Conservation (phyloP, 2,888 invertebrate species). For the Caenorhabditis virilis region DNA sequence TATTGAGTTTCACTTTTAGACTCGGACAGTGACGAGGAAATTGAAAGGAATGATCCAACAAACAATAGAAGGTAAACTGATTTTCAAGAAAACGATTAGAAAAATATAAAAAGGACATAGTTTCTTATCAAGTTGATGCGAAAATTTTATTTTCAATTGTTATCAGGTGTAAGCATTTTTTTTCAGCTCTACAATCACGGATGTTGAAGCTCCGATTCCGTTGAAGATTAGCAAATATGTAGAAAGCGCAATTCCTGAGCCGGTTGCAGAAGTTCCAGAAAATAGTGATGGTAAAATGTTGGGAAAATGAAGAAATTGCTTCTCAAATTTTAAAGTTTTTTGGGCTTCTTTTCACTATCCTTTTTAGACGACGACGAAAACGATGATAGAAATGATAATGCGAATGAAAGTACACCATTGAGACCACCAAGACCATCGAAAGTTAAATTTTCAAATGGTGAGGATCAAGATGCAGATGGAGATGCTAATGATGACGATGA, state of each 20-base stretch:
- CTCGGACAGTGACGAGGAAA: constrained; percentile 41
- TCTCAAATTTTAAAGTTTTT: neutral
- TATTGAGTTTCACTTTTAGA: no score
- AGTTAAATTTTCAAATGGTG: constrained; percentile 12
- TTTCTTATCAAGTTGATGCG: neutral
- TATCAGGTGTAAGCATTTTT: neutral
- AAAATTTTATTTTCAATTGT: no score
- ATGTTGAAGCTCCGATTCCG: neutral
- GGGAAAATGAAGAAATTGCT: no score
- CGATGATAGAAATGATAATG: constrained; percentile 12
- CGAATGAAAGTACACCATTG: constrained; percentile 30
- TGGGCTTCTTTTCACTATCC: constrained; percentile 2
- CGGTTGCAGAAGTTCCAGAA: constrained; percentile 13
- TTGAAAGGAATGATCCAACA: constrained; percentile 20
- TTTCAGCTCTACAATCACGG: no score
- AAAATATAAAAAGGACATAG: neutral
- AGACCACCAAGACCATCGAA: constrained; percentile 31
- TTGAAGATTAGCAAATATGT: neutral
- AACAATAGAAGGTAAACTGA: constrained; percentile 15
- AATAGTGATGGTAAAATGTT: no score
- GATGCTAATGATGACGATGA: constrained; percentile 7
- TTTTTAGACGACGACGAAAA: constrained; percentile 17
- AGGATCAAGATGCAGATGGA: constrained; percentile 15
- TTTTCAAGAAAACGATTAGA: neutral
- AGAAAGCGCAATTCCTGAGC: neutral